Conservation (phyloP, 2,888 invertebrate species). For the Cantharis rufa region DNA sequence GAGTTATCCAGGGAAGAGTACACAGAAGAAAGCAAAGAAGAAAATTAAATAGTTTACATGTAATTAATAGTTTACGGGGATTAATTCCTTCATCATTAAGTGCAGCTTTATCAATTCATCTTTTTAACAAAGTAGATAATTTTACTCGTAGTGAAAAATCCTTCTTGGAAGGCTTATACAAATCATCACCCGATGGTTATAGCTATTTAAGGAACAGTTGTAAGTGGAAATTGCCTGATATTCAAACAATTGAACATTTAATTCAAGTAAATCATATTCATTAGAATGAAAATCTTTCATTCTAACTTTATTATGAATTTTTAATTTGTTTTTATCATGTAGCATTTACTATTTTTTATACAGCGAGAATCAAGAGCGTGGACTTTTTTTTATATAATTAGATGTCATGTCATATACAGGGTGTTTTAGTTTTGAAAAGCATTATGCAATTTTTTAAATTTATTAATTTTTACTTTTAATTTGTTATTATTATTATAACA, state of each 20-base stretch:
- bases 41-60: conserved; percentile 28
- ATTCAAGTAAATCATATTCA: background rate
- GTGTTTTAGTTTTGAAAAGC: no score
- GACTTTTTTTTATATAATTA: no score
- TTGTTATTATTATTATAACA: no score
- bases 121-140: conserved; percentile 41
- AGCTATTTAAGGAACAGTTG: conserved; percentile 46
- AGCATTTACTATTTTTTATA: no score
- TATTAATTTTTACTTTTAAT: no score
- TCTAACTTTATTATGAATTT: background rate
- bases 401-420: no score
- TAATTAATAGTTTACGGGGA: conserved; percentile 42
- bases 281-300: background rate
- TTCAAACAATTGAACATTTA: background rate
- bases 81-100: conserved; percentile 46
- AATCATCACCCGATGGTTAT: conserved; percentile 47
- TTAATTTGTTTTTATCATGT: no score
- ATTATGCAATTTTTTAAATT: no score
- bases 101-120: conserved; percentile 44
- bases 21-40: conserved; percentile 31
- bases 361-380: no score
- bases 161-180: conserved; percentile 48
- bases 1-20: conserved; percentile 38
- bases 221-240: conserved; percentile 49
- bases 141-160: conserved; percentile 46